A percentile compares a stretch with the other conserved stretches of the same genome.
These are phyloP conservation scores for Serranochromis macrocephalus DNA, from an alignment of 2,113 vertebrate genomes.

Conservation along the genomic window DNA sequence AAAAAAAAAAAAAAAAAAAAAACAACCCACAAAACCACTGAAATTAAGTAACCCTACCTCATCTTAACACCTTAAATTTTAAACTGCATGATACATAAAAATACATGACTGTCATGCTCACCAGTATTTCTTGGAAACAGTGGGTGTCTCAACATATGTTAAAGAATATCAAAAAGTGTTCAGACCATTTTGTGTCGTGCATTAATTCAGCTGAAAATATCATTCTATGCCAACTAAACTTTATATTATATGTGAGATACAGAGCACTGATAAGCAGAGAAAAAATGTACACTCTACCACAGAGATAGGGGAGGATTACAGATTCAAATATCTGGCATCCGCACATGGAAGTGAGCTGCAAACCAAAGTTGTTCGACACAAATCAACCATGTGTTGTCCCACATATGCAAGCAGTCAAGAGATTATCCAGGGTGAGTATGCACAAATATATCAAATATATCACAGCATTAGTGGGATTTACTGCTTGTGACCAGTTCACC, in stretches of 20 bases:
- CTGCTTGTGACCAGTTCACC: not conserved
- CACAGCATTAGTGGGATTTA: not conserved
- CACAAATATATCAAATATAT: not conserved
- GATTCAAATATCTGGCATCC: not conserved
- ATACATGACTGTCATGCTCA: not conserved
- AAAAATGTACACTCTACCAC: not conserved
- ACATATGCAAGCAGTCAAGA: not conserved
- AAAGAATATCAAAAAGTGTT: not conserved
- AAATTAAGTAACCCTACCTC: not conserved
- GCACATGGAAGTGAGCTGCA: not conserved
- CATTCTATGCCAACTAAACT: not conserved
- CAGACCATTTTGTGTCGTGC: not conserved
- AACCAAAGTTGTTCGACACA: not conserved
- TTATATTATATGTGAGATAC: not conserved
- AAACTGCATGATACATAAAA: not conserved
- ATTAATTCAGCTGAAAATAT: not conserved
- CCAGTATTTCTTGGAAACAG: not conserved
- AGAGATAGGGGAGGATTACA: fast-evolving
- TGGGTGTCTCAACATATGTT: not conserved
- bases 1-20: fast-evolving
- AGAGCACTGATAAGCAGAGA: not conserved
- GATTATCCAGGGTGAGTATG: not conserved
- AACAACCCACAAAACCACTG: not conserved
- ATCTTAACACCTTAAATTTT: not conserved
- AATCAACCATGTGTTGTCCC: not conserved